These are phyloP conservation scores for Numida meleagris DNA, from an alignment of 2,113 vertebrate species.

Conservation along the genomic window DNA sequence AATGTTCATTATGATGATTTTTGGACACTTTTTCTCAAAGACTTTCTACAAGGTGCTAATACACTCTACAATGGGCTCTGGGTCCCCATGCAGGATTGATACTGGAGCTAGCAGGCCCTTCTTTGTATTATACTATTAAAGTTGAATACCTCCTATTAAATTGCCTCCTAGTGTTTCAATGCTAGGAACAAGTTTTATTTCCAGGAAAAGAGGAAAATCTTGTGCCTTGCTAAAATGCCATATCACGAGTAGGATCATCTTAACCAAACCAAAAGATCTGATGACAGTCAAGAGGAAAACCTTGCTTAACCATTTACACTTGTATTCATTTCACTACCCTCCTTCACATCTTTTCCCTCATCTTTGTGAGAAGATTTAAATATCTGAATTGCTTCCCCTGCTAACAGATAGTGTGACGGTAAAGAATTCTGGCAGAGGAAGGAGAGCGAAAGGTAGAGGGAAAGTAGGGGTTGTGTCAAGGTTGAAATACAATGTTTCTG, in stretches of 20 bases:
- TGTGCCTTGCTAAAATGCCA: background rate
- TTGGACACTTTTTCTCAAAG: background rate
- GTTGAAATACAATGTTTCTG: background rate
- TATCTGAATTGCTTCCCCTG: background rate
- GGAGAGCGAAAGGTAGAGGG: background rate
- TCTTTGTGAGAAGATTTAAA: background rate
- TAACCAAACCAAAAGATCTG: background rate
- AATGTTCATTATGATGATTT: background rate
- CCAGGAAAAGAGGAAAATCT: background rate
- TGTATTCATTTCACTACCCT: background rate
- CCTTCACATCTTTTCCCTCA: background rate
- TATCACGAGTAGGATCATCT: background rate
- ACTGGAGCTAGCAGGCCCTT: background rate
- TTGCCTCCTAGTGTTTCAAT: background rate
- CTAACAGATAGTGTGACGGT: background rate
- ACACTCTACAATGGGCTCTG: rapidly evolving
- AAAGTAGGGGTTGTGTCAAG: background rate
- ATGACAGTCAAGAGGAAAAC: background rate
- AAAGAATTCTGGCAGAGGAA: background rate
- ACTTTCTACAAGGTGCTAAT: background rate
- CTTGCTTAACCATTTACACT: background rate
- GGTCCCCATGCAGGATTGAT: background rate
- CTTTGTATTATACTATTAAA: background rate
- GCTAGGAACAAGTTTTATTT: background rate
- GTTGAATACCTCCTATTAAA: background rate